phyloP scores from a whole-genome alignment of 2,113 vertebrate genomes.

The Rynchops niger region DNA sequence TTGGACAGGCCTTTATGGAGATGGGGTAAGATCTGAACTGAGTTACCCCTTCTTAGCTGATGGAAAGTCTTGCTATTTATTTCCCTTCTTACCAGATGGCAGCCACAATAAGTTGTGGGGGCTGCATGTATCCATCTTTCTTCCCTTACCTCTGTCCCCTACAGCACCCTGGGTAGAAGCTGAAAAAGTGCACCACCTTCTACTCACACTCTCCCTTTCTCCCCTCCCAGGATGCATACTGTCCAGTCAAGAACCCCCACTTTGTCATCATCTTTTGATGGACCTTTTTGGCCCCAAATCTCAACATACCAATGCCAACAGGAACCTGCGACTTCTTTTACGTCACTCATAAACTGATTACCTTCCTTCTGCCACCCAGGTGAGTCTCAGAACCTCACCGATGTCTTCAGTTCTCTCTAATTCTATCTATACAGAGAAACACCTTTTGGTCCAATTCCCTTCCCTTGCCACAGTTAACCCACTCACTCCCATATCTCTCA shows the following conservation, averaged over 20 bases:
- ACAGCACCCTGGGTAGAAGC: not conserved
- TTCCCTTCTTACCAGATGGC: not conserved
- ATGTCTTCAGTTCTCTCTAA: not conserved
- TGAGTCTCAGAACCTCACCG: not conserved
- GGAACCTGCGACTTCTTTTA: not conserved
- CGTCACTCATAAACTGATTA: not conserved
- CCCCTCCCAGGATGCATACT: not conserved
- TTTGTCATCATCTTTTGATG: not conserved
- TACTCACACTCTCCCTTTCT: not conserved
- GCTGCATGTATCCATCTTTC: not conserved
- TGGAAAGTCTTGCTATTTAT: not conserved
- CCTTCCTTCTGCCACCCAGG: not conserved
- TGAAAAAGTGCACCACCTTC: not conserved
- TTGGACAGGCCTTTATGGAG: not conserved
- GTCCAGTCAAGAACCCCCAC: not conserved
- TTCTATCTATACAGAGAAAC: not conserved
- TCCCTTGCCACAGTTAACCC: not conserved
- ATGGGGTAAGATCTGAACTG: not conserved
- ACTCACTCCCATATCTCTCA: not conserved
- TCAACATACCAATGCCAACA: not conserved
- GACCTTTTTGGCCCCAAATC: not conserved
- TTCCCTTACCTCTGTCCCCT: not conserved
- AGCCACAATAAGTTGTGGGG: not conserved
- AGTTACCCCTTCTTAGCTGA: not conserved
- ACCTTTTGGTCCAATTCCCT: not conserved